Percentiles rank a stretch among this genome's conserved stretches.
phyloP scores from a whole-genome alignment of 1,140 invertebrate species.

The Drosophila bifasciata region DNA sequence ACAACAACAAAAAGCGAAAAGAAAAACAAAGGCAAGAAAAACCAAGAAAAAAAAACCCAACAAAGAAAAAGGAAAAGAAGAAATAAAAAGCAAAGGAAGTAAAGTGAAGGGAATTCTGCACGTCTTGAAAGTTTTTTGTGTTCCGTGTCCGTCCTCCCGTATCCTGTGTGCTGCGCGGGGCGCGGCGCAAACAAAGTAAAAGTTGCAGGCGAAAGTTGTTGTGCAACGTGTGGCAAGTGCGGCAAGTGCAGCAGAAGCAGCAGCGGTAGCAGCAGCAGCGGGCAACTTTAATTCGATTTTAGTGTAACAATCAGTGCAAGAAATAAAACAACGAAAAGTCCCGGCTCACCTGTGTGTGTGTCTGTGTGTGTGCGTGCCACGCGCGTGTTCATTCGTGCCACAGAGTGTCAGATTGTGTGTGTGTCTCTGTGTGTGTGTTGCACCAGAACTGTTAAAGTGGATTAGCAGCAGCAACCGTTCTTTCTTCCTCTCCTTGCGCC shows the following conservation, averaged over 20 bases:
- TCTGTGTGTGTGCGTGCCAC: slow-evolving; percentile 3
- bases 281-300: slow-evolving; percentile 78
- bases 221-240: slow-evolving; percentile 73
- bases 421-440: slow-evolving; percentile 15
- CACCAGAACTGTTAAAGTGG: slow-evolving; percentile 63
- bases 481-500: slow-evolving; percentile 9
- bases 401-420: slow-evolving; percentile 6
- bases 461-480: slow-evolving; percentile 60
- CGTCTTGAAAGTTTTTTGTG: slow-evolving; percentile 57
- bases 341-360: slow-evolving; percentile 9
- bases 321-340: slow-evolving; percentile 33
- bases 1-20: slow-evolving; percentile 21
- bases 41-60: background rate
- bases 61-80: slow-evolving; percentile 6
- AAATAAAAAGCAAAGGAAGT: slow-evolving; percentile 2
- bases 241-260: slow-evolving; percentile 39
- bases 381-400: no score
- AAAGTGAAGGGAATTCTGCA: slow-evolving; percentile 35
- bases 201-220: slow-evolving; percentile 74
- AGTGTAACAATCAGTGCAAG: slow-evolving; percentile 73
- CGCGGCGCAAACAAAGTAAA: slow-evolving; percentile 77
- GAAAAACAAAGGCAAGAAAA: background rate
- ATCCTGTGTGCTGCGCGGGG: slow-evolving; percentile 36
- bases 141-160: slow-evolving; percentile 12
- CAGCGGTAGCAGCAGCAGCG: slow-evolving; percentile 24